Base-by-base conservation (phyloP, 2,113 vertebrate species). In the Phycodurus eques region DNA sequence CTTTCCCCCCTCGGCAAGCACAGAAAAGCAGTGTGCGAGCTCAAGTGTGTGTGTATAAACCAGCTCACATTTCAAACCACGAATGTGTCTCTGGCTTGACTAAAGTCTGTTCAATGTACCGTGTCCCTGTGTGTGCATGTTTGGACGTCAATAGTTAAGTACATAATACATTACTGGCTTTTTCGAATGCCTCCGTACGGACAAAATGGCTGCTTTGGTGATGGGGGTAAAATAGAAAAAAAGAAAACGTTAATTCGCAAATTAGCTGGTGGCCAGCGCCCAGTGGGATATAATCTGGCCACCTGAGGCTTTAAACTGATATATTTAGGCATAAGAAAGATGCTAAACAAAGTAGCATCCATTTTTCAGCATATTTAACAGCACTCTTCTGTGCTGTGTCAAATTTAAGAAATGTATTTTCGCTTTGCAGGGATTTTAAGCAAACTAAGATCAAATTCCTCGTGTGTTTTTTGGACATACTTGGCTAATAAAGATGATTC, bases 1-100 rank as follows among this genome's bases (percentile, higher is more conserved):
- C 63, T 67, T 65, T 49, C 46, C 67, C 82, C 81, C 82, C 81
- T 83, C 61, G 53, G 87, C 87, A 68, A 79, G 74, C 62, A 27
- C 66, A 72, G 73, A 81, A 46, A 77, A 73, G 71, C 71, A 49
- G 75, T 72, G 78, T 70, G 76, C 79, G 82, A 75, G 27, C 17
- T 60, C 74, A 79, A 20, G 49, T 39, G 27, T 39, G 35, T 20
- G 51, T 8, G 78, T 71, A 78, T 74, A 82, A 80, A 74, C 68
- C 73, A 43, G 82, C 81, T 91, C 89, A 80, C 66, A 84, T 91
- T 91, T 90, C 90, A 87, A 82, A 78, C 75, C 72, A 74, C 27
- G 75, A 75, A 83, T 85, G 73, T 69, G 56, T 83, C 71, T 64
- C 70, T 67, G 62, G 64, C 56, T 85, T 84, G 75, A 73, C 71